These are phyloP conservation scores for Muntiacus muntjak DNA, from an alignment of 2,113 vertebrate species.

Conservation along the genomic window DNA sequence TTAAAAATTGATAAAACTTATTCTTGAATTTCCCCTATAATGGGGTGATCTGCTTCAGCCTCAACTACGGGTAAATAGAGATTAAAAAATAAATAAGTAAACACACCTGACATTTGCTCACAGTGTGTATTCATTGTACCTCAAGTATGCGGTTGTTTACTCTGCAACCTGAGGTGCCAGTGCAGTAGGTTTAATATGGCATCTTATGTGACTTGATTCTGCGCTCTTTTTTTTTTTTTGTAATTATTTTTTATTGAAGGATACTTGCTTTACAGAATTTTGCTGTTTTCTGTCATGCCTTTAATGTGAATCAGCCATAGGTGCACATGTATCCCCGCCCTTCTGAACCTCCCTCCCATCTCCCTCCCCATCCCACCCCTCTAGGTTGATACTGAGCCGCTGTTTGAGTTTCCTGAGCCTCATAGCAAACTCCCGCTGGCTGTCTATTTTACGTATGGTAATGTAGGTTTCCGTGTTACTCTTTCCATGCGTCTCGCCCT, in stretches of 20 bases:
- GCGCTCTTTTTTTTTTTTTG: neutral
- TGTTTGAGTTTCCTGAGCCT: neutral
- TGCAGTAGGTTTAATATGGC: neutral
- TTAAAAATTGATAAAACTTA: neutral
- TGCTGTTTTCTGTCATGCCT: neutral
- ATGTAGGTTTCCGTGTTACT: neutral
- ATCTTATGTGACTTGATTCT: neutral
- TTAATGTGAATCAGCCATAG: neutral
- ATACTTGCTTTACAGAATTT: neutral
- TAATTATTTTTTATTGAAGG: neutral
- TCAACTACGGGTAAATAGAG: neutral
- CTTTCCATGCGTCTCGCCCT: too few relatives aligned
- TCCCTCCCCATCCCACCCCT: neutral
- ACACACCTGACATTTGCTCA: accelerated
- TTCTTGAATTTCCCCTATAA: neutral
- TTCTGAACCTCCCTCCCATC: too few relatives aligned
- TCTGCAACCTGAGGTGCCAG: accelerated
- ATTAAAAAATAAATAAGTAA: neutral
- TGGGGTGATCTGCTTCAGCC: neutral
- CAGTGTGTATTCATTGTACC: neutral
- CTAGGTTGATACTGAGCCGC: neutral
- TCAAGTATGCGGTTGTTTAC: neutral
- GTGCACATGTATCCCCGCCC: too few relatives aligned
- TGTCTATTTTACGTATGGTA: accelerated
- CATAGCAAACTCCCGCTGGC: neutral